Evolutionary conservation across 2,888 invertebrate species (phyloP).

Genomic region (Orthosia incerta): DNA sequence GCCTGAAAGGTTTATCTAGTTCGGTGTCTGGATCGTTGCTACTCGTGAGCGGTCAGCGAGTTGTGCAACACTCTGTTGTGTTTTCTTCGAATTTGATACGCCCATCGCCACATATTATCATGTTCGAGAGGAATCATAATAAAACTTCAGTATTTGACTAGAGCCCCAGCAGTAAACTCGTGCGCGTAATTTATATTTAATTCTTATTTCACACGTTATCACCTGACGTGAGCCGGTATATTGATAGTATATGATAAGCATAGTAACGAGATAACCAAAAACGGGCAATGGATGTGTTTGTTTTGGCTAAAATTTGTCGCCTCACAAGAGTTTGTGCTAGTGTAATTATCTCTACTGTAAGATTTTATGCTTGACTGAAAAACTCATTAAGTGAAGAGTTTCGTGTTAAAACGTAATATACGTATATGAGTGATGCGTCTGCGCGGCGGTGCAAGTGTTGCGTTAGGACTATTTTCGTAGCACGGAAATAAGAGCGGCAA

Average conservation of each 20-base stretch:
- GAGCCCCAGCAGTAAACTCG: slow-evolving; percentile 74
- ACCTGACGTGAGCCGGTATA: slow-evolving; percentile 72
- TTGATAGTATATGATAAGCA: slow-evolving; percentile 78
- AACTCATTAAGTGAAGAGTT: slow-evolving; percentile 55
- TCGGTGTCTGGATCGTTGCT: slow-evolving; percentile 72
- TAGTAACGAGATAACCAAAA: slow-evolving; percentile 74
- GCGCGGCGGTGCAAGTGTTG: slow-evolving; percentile 88
- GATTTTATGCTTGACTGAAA: slow-evolving; percentile 32
- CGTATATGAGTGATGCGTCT: slow-evolving; percentile 87
- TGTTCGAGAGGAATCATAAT: slow-evolving; percentile 75
- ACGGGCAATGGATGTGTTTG: slow-evolving; percentile 64
- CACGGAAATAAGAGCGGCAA: slow-evolving; percentile 91
- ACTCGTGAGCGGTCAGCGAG: slow-evolving; percentile 75
- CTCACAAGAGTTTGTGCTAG: slow-evolving; percentile 36
- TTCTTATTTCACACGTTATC: slow-evolving; percentile 67
- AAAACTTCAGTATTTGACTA: slow-evolving; percentile 75
- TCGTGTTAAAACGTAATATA: slow-evolving; percentile 64
- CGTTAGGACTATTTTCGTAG: slow-evolving; percentile 90
- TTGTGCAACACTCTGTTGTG: slow-evolving; percentile 78
- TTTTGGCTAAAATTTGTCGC: slow-evolving; percentile 60
- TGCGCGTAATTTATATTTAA: slow-evolving; percentile 71
- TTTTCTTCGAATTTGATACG: slow-evolving; percentile 73
- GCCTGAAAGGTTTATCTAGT: slow-evolving; percentile 75
- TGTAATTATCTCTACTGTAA: slow-evolving; percentile 39
- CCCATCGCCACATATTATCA: slow-evolving; percentile 75